These are phyloP conservation scores for pig (Sus scrofa) DNA, from an alignment of 2,113 vertebrate species.

Conservation along the genomic window T2T-Sscrofa CM000822.6:58568001-58568500, in stretches of 20 bases:
- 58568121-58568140: background rate
- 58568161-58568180: background rate
- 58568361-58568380: background rate
- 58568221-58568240: background rate
- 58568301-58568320: background rate
- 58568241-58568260: background rate
- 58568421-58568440: background rate
- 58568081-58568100: background rate
- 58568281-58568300: slow-evolving; percentile 6
- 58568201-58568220: background rate
- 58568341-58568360: slow-evolving; percentile 21
- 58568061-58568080: background rate
- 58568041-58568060: background rate
- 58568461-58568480: slow-evolving; percentile 19
- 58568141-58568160: slow-evolving; percentile 31
- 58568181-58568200: background rate
- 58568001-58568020: background rate
- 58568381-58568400: background rate
- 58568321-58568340: background rate
- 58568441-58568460: background rate
- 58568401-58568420: background rate
- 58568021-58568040: background rate
- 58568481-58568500: background rate
- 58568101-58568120: background rate
- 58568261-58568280: background rate